phyloP scores from a whole-genome alignment of 2,888 invertebrate genomes.

The Epiperipatus broadwayi region DNA sequence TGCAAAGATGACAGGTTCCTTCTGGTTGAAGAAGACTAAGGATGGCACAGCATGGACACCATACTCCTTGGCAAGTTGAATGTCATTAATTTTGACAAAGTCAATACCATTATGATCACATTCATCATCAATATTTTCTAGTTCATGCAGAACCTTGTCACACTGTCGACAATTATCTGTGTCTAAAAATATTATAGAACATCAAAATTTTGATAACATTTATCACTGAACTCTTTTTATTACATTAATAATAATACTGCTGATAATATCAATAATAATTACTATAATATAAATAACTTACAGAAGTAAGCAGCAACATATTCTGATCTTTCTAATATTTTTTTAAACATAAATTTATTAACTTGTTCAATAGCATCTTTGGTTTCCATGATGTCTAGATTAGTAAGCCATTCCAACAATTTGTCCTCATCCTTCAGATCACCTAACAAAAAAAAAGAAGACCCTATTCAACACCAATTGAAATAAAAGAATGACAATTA shows the following conservation, averaged over 20 bases:
- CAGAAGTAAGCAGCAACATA: constrained; percentile 83
- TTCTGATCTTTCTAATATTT: constrained; percentile 66
- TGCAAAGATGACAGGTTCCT: constrained; percentile 51
- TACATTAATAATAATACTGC: not conserved
- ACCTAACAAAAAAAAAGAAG: constrained; percentile 27
- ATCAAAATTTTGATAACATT: constrained; percentile 9
- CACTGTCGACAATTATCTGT: constrained; percentile 87
- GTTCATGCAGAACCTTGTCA: constrained; percentile 61
- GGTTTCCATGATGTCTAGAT: constrained; percentile 81
- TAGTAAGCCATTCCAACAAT: constrained; percentile 72
- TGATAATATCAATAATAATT: constrained; percentile 5
- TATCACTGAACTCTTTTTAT: not conserved
- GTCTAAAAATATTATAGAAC: constrained; percentile 38
- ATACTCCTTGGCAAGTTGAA: constrained; percentile 60
- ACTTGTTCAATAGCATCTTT: constrained; percentile 70
- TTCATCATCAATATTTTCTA: constrained; percentile 83
- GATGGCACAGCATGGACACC: constrained; percentile 79
- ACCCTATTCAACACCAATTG: not conserved
- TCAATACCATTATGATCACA: constrained; percentile 71
- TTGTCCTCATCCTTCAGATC: constrained; percentile 77
- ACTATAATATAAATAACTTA: constrained; percentile 34
- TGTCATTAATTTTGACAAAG: constrained; percentile 77
- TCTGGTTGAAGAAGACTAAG: constrained; percentile 60
- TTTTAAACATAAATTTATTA: constrained; percentile 77
- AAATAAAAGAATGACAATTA: not conserved